Base-by-base conservation (phyloP, 2,888 invertebrate species). In the Macrosiphum euphorbiae region DNA sequence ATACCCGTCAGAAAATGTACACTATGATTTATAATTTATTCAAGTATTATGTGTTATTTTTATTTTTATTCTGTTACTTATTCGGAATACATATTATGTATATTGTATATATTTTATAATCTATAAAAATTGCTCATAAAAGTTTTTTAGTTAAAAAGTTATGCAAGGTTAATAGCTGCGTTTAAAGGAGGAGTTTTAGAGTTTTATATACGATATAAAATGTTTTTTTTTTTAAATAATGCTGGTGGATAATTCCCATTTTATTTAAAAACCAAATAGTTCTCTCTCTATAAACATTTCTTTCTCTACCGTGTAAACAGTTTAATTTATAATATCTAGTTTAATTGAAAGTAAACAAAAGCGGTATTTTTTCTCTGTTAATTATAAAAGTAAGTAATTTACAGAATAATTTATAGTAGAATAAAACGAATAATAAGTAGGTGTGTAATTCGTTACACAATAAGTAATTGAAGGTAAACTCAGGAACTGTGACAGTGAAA, bases 371-470 rank as follows among this genome's bases (percentile, higher is more conserved):
- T 58, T 11, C 86, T 58, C 1, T 26, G 35, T 87, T 61, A 86
- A 86, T 92, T 84, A 55, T 58, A 55, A 91, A 61, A 35, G 16
- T 47, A 35, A 61, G 86, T 50, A 61, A 50, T 87, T 61, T 35
- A 86, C 47, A 92, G 44, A 5, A 47, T 86, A 61, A 91, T 91
- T 91, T 86, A 47, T 26, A 44, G 50, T 61, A 47, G 26, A 50
- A 24, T 91, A 44, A 58, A 55, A 85, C 44, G 55, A 91, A 91
- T 47, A 61, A 86, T 61, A 61, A 61, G 20, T 84, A 84, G 50
- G 78, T 55, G 88, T 78, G 52, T 92, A 88, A 92, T 88, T 92
- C 20, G 78, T 92, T 92, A n/a, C 88, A 88, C 88, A 88, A 92
- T 24, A 52, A 67, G 24, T 92, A 88, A 92, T 92, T 88, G 92